Conservation (phyloP, 2,797 vertebrate genomes). For the Tarsius wallacei region DNA sequence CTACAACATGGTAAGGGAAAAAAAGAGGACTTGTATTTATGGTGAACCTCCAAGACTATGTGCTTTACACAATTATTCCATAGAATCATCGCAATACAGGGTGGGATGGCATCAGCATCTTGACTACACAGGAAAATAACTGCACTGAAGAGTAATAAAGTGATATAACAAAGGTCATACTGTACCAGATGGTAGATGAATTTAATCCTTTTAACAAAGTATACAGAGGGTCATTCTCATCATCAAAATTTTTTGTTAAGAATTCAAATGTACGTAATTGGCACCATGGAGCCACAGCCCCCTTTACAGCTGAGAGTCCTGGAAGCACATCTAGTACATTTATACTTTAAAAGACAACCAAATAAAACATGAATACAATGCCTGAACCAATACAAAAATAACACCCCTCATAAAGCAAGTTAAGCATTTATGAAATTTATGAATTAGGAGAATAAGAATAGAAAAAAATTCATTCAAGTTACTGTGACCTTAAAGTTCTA, state of each 20-base stretch:
- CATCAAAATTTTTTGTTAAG: neutral
- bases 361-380: conserved; percentile 44
- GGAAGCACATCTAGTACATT: neutral
- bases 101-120: neutral
- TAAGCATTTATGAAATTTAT: conserved; percentile 21
- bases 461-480: neutral
- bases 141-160: neutral
- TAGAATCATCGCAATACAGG: neutral
- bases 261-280: neutral
- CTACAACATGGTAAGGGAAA: neutral
- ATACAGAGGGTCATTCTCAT: neutral
- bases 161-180: neutral
- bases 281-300: neutral
- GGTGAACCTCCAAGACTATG: neutral
- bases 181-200: neutral
- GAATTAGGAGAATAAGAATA: conserved; percentile 35
- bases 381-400: neutral
- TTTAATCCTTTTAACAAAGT: neutral
- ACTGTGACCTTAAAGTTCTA: neutral
- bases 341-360: conserved; percentile 10
- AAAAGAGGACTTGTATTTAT: neutral
- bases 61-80: neutral
- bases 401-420: neutral
- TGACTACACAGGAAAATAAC: neutral
- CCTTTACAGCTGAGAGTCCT: neutral